These are phyloP conservation scores for Megastigmus dorsalis DNA, from an alignment of 2,888 invertebrate genomes.

Conservation along the genomic window DNA sequence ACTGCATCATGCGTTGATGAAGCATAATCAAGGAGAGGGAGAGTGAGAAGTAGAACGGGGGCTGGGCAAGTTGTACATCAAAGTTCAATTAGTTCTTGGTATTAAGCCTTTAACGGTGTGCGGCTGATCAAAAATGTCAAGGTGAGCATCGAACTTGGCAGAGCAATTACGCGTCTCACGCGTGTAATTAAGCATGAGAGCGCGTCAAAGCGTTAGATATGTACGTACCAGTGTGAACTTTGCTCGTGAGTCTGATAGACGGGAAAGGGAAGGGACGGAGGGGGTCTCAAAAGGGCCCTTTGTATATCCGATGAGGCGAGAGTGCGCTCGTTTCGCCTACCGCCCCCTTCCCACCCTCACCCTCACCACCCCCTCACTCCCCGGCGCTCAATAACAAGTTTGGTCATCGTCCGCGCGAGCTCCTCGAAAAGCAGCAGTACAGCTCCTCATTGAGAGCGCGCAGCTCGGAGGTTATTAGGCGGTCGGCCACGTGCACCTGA, in stretches of 20 bases:
- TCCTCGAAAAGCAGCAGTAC: background rate
- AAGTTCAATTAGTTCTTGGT: conserved; percentile 23
- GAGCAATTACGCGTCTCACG: conserved; percentile 27
- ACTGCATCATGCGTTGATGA: background rate
- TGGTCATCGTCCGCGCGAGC: background rate
- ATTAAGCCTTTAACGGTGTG: background rate
- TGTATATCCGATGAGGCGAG: background rate
- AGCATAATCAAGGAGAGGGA: conserved; percentile 14
- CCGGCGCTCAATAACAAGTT: conserved; percentile 13
- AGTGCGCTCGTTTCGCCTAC: too few relatives aligned
- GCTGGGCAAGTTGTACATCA: conserved; percentile 23
- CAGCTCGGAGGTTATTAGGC: too few relatives aligned
- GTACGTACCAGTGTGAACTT: background rate
- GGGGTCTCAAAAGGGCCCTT: background rate
- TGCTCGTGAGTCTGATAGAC: background rate
- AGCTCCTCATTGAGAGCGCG: too few relatives aligned
- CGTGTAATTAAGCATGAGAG: conserved; percentile 25
- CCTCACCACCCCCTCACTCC: too few relatives aligned
- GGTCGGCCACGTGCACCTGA: too few relatives aligned
- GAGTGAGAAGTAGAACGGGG: too few relatives aligned
- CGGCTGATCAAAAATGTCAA: background rate
- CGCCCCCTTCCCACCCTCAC: too few relatives aligned
- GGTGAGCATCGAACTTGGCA: conserved; percentile 17
- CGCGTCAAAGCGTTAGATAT: conserved; percentile 1
- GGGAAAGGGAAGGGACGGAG: too few relatives aligned